Base-by-base conservation (phyloP, 2,888 invertebrate species). In the Seira ritae region DNA sequence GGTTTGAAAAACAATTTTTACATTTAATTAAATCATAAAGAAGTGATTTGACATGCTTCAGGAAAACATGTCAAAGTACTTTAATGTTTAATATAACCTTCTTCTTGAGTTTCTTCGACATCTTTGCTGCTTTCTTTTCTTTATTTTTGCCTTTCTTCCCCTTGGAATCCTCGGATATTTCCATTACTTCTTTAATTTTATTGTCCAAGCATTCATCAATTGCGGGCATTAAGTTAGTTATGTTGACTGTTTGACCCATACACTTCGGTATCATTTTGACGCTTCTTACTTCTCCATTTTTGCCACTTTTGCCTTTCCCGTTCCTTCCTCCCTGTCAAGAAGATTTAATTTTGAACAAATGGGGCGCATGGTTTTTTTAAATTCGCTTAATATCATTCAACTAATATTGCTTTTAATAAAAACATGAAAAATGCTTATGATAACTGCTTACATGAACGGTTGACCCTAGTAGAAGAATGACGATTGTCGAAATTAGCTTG, bases 191-290 rank as follows among this genome's bases (percentile, higher is more conserved):
- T 20, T 65, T 10, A 10, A 66, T 46, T 6, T n/a, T 19, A 12
- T 4, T 66, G 3, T 37, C 17, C 50, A 80, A 23, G 23, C 80
- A 80, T 31, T 60, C 22, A 4, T 80, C 70, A 12, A 69, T 74
- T n/a, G 70, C 42, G 2, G 31, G 31, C 31, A 8, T 46, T 4
- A 20, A 73, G 24, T 50, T 71, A 17, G 60, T 80, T 1, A 74
- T n/a, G 23, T 69, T 62, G 20, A 80, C 19, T 0, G 37, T 19
- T 31, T 74, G 19, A 17, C 74, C 74, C 24, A 70, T 42, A 65
- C 80, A 80, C 4, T 62, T 46, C 6, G 60, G 37, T 3, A 74
- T 6, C 15, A 8, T 31, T 19, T 46, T 15, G 2, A 15, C 80
- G 46, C 6, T 68, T 62, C 24, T 65, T 73, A 22, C 24, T 15